A percentile compares a stretch with the other conserved stretches of the same genome.
These are phyloP conservation scores for Himalopsyche japonica DNA, from an alignment of 2,888 invertebrate species.

Conservation along the genomic window DNA sequence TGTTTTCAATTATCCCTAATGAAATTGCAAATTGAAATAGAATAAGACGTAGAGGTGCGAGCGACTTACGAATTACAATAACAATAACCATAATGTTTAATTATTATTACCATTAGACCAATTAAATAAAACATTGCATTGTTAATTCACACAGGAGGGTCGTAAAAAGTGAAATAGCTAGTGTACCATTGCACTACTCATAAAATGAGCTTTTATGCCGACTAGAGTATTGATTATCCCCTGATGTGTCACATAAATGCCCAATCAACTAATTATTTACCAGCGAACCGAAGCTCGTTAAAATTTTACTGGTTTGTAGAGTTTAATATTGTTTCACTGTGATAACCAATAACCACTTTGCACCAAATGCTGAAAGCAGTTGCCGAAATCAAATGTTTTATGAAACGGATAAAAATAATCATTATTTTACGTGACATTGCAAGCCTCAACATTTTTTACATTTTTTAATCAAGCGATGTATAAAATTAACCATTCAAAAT, in stretches of 20 bases:
- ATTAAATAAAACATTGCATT: background rate
- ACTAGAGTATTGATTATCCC: background rate
- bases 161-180: background rate
- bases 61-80: background rate
- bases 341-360: background rate
- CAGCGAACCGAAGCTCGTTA: background rate
- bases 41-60: background rate
- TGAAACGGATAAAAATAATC: too few relatives aligned
- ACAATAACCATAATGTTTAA: background rate
- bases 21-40: background rate
- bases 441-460: too few relatives aligned
- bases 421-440: too few relatives aligned
- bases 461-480: too few relatives aligned
- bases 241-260: background rate
- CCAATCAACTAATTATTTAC: background rate
- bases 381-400: background rate
- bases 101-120: background rate
- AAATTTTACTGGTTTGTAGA: background rate
- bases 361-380: background rate
- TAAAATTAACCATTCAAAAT: too few relatives aligned
- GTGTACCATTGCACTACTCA: background rate
- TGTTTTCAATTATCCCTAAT: background rate
- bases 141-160: background rate
- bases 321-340: background rate
- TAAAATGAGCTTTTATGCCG: background rate